Evolutionary conservation across 2,113 vertebrate genomes (phyloP), one percentile per base, ranked within the genome.

Genomic region (human (Homo sapiens)): DNA sequence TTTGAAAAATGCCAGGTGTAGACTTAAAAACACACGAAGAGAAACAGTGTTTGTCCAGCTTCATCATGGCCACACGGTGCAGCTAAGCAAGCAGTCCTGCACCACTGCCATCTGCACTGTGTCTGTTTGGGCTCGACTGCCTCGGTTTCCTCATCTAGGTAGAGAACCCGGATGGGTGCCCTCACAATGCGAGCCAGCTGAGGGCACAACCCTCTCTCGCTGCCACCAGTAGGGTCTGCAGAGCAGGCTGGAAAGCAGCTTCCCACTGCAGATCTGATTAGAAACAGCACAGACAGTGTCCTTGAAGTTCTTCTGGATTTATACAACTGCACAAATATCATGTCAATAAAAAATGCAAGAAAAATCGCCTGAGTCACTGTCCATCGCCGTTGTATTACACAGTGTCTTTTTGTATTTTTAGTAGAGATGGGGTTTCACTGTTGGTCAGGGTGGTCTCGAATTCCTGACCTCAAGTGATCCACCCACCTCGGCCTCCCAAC

Each of bases 51-150:
- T 22, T 40, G 48, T 30, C n/a, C 17, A 20, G n/a, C 86, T n/a
- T 55, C 25, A 16, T n/a, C 20, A 9, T 4, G 8, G 35, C 85
- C 32, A 10, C 6, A 5, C 3, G 1, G 32, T 20, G 12, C 5
- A 16, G 11, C 45, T 27, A 13, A 9, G 45, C 18, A n/a, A 9
- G 13, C 12, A 23, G 84, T 64, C 35, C 43, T 38, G 17, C 30
- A 66, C 25, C 3, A 18, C 8, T 4, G 2, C 83, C 66, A n/a
- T 6, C 43, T 48, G 61, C 23, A n/a, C 30, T 88, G 68, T 55
- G 18, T 72, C 43, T 9, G 4, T 38, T 9, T 30, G 78, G 6
- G 82, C 40, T 57, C 59, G 5, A 40, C 40, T 23, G 82, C 61
- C 82, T 84, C 30, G 10, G 81, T 27, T 12, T 22, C 61, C 61